Evolutionary conservation across 2,113 vertebrate species (phyloP).

Genomic region (human): GRCh38 chr17:46470001-46470500

Average conservation of each 20-base stretch:
- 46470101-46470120: neutral
- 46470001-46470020: neutral
- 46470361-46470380: neutral
- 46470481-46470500: neutral
- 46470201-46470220: neutral
- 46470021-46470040: neutral
- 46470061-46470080: neutral
- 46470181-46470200: neutral
- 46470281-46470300: neutral
- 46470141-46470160: neutral
- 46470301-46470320: neutral
- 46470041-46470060: neutral
- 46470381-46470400: neutral
- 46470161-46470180: neutral
- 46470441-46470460: neutral
- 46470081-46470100: neutral
- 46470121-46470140: neutral
- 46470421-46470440: neutral
- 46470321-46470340: neutral
- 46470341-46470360: neutral
- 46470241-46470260: neutral
- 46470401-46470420: neutral
- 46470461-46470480: neutral
- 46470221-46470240: neutral
- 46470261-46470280: neutral